Conservation (phyloP, 2,797 vertebrate species). For the Pelodytes ibericus region DNA sequence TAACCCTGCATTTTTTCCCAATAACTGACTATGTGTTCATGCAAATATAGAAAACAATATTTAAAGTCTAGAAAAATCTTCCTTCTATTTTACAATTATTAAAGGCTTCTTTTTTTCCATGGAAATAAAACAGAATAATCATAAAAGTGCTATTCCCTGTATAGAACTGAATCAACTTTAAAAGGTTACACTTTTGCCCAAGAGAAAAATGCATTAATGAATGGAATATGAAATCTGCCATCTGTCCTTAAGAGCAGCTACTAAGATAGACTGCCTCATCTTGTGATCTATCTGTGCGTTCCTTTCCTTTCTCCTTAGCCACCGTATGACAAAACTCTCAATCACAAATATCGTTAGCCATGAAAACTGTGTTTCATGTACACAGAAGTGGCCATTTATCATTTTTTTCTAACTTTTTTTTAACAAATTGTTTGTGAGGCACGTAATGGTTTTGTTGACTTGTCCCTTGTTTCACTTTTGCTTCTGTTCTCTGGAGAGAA, state of each 20-base stretch:
- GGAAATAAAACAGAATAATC: neutral
- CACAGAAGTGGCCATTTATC: constrained; percentile 47
- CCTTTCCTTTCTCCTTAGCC: constrained; percentile 36
- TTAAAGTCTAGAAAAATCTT: neutral
- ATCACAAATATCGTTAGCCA: constrained; percentile 49
- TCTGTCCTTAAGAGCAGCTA: constrained; percentile 47
- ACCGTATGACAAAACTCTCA: constrained; percentile 49
- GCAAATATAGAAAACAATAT: neutral
- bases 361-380: constrained; percentile 36
- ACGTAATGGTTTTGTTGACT: constrained; percentile 52
- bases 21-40: neutral
- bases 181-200: constrained; percentile 32
- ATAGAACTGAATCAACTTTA: constrained; percentile 15
- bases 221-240: constrained; percentile 51
- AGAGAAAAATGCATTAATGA: constrained; percentile 49
- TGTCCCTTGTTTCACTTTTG: constrained; percentile 51
- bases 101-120: neutral
- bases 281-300: constrained; percentile 40
- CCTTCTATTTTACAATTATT: neutral
- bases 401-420: constrained; percentile 37
- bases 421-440: constrained; percentile 51
- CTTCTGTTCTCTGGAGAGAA: constrained; percentile 30
- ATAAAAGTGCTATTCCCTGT: constrained; percentile 13
- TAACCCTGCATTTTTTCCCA: too few relatives aligned
- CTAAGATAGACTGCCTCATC: constrained; percentile 50